Percentiles rank a stretch among this genome's conserved stretches.
phyloP scores from a whole-genome alignment of 2,888 invertebrate species.

The Carpatolechia fugitivella region DNA sequence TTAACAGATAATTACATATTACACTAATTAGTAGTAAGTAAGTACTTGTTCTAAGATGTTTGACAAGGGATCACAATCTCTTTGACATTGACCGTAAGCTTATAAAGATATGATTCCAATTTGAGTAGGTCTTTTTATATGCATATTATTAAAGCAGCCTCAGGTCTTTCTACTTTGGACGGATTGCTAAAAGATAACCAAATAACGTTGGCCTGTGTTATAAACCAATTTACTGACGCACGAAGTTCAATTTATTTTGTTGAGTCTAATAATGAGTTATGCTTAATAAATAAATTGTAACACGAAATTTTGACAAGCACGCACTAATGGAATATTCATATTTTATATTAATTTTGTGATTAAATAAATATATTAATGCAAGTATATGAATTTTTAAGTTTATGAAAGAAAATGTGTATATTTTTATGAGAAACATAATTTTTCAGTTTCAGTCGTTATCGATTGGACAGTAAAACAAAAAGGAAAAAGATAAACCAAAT shows the following conservation, averaged over 20 bases:
- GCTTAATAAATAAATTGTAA: conserved; percentile 14
- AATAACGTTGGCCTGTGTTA: not conserved
- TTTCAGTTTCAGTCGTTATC: no score
- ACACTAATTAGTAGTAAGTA: not conserved
- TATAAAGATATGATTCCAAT: conserved; percentile 9
- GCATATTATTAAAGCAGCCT: not conserved
- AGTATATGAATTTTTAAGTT: no score
- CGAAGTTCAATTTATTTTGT: not conserved
- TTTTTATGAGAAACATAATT: no score
- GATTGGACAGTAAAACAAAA: no score
- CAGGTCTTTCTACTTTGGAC: not conserved
- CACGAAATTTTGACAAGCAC: conserved; percentile 10
- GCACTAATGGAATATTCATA: conserved; percentile 12
- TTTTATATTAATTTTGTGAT: not conserved
- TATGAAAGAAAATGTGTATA: no score
- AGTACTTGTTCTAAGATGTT: not conserved
- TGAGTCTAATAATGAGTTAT: conserved; percentile 9
- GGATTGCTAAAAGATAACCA: not conserved
- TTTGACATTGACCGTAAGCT: conserved; percentile 40
- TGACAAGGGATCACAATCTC: not conserved
- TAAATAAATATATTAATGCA: no score
- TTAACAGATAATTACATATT: not conserved
- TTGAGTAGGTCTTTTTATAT: not conserved
- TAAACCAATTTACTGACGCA: not conserved
- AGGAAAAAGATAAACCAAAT: no score